Conservation (phyloP, 2,113 vertebrate genomes). For the Heterochromis multidens region DNA sequence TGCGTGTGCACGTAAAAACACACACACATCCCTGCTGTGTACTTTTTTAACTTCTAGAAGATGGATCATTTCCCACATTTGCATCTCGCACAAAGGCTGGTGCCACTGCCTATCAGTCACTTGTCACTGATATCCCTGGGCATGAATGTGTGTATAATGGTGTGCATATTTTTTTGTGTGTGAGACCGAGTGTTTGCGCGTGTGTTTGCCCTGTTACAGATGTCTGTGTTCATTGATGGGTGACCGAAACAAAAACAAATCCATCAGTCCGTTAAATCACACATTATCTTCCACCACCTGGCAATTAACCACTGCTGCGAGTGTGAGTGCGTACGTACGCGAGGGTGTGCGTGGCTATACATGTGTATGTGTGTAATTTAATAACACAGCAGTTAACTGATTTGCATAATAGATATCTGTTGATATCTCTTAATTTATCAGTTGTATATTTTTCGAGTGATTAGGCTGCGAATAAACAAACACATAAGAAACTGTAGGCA, state of each 20-base stretch:
- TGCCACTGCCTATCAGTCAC: slow-evolving; percentile 35
- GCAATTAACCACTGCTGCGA: slow-evolving; percentile 68
- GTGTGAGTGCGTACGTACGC: neutral
- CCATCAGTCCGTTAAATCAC: slow-evolving; percentile 75
- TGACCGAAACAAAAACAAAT: slow-evolving; percentile 75
- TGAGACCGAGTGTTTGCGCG: neutral
- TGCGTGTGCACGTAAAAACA: neutral
- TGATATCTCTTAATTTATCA: slow-evolving; percentile 65
- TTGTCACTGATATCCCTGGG: slow-evolving; percentile 49
- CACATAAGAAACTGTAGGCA: neutral
- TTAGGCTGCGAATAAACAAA: slow-evolving; percentile 22
- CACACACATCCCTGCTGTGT: neutral
- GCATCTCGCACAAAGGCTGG: slow-evolving; percentile 27
- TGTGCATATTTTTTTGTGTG: neutral
- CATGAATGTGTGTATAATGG: slow-evolving; percentile 3
- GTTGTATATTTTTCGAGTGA: slow-evolving; percentile 17
- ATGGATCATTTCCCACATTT: slow-evolving; percentile 29
- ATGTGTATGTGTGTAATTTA: slow-evolving; percentile 46
- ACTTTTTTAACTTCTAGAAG: slow-evolving; percentile 4
- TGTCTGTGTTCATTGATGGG: slow-evolving; percentile 66
- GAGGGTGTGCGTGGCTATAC: neutral
- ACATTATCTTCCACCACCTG: slow-evolving; percentile 76
- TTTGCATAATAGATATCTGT: slow-evolving; percentile 60
- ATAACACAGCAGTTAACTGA: slow-evolving; percentile 47
- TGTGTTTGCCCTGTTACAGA: slow-evolving; percentile 58